Evolutionary conservation across 2,888 invertebrate genomes (phyloP).

Genomic region (Malacosoma neustria): DNA sequence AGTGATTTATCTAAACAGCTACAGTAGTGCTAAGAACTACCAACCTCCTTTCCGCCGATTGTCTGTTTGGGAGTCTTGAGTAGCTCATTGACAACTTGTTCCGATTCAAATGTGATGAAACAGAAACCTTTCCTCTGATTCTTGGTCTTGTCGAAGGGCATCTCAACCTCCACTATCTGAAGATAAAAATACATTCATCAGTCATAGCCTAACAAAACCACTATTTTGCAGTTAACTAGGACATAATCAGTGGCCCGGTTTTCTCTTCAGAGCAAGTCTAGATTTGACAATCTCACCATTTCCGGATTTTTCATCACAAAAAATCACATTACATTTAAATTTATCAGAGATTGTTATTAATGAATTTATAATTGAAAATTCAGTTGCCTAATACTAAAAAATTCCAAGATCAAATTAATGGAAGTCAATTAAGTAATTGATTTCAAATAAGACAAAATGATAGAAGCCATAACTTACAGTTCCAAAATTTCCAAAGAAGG

Average conservation of each 20-base stretch:
- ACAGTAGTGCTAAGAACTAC: no score
- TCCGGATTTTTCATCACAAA: constrained; percentile 61
- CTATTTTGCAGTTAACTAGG: background rate
- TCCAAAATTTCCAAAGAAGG: constrained; percentile 94
- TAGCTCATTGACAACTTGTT: constrained; percentile 93
- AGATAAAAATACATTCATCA: constrained; percentile 7
- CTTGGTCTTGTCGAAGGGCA: constrained; percentile 98
- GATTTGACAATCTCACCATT: constrained; percentile 60
- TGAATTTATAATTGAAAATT: constrained; percentile 6
- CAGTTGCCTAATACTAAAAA: no score
- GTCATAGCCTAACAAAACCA: no score
- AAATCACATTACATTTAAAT: no score
- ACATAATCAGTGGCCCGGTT: constrained; percentile 62
- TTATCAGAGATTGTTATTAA: no score
- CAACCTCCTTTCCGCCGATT: constrained; percentile 93
- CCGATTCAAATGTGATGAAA: constrained; percentile 97
- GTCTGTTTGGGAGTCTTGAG: constrained; percentile 94
- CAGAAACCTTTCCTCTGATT: constrained; percentile 98
- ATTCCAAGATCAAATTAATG: no score
- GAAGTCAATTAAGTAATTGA: no score
- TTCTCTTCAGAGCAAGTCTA: constrained; percentile 49
- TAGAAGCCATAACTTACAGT: constrained; percentile 77
- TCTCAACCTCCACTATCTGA: constrained; percentile 95
- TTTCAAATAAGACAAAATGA: background rate
- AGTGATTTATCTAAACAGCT: no score